Percentiles rank a stretch among this genome's conserved stretches.
Conservation (phyloP, 2,113 vertebrate species). For the Oryzias melastigma region DNA sequence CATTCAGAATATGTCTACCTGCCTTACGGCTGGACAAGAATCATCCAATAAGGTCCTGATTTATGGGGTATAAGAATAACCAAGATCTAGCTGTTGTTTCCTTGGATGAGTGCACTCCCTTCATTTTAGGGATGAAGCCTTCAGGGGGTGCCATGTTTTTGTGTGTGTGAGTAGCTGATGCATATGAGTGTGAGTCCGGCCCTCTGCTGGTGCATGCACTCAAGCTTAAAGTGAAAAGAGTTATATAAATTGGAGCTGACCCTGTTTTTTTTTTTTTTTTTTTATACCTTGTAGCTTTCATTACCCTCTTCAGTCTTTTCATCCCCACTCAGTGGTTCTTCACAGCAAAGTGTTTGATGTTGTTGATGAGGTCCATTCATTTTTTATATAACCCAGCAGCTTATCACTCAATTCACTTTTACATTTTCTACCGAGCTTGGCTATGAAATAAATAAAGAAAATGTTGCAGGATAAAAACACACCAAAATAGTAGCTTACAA, state of each 20-base stretch:
- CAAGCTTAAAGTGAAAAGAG: constrained; percentile 27
- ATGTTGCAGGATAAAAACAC: constrained; percentile 10
- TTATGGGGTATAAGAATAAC: constrained; percentile 44
- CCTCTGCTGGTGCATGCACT: constrained; percentile 49
- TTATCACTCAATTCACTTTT: constrained; percentile 11
- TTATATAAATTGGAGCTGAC: constrained; percentile 66
- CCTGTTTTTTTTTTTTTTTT: constrained; percentile 36
- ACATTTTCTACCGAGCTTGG: not conserved
- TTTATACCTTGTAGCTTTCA: constrained; percentile 30
- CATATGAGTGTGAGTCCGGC: constrained; percentile 42
- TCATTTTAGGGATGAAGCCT: constrained; percentile 39
- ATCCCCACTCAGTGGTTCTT: constrained; percentile 34
- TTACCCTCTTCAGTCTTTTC: constrained; percentile 42
- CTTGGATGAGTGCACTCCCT: constrained; percentile 27
- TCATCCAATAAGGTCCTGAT: constrained; percentile 16
- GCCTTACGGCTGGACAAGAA: constrained; percentile 28
- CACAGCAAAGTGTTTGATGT: constrained; percentile 36
- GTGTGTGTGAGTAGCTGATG: constrained; percentile 24
- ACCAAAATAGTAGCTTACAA: no score
- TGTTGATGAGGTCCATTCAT: constrained; percentile 25
- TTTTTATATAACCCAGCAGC: constrained; percentile 20
- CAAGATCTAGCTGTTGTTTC: constrained; percentile 12
- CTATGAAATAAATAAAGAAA: not conserved
- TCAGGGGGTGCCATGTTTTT: constrained; percentile 16
- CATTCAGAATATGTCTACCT: constrained; percentile 29